Base-by-base conservation (phyloP, 2,113 vertebrate genomes). In the Strix aluco region DNA sequence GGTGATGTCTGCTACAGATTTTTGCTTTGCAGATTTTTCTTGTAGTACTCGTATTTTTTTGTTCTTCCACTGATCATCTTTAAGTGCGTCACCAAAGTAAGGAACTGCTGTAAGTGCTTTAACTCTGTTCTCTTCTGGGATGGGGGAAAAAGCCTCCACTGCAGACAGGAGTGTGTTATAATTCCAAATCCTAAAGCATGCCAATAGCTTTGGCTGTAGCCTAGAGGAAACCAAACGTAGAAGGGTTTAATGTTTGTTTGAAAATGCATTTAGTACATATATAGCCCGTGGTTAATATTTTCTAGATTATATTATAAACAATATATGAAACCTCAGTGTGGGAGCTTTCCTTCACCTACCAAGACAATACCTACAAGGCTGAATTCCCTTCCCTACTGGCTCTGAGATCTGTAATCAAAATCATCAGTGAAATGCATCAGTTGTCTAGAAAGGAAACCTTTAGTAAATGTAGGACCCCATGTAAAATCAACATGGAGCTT, bases 11-110 rank as follows among this genome's bases (percentile, higher is more conserved):
- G 40, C n/a, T 69, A 42, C 13, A 11, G 73, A 84, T 92, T 96
- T 95, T 90, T 96, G 74, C 75, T 91, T 91, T 85, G 55, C 79
- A 90, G 70, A 75, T 90, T 97, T 96, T 95, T 49, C 30, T 90
- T 96, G 69, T 91, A 78, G 18, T 86, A 62, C 20, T 70, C 18
- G 62, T 62, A 55, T 32, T 65, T 74, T 74, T 94, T 92, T 88
- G 57, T 59, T 90, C 54, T 57, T 86, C 73, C 15, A 71, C 54
- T 88, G 91, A 88, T 94, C 46, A 18, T 55, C 78, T 94, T 85
- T 84, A 95, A 97, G 49, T 77, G 92, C 67, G 73, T 30, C 42
- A 69, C 79, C 84, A 92, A 90, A 85, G 46, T 85, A 96, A 94
- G 82, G 86, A 90, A 75, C 32, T 34, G 82, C 69, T 70, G 32